Conservation (phyloP, 2,113 vertebrate genomes). For the Sapajus apella region DNA sequence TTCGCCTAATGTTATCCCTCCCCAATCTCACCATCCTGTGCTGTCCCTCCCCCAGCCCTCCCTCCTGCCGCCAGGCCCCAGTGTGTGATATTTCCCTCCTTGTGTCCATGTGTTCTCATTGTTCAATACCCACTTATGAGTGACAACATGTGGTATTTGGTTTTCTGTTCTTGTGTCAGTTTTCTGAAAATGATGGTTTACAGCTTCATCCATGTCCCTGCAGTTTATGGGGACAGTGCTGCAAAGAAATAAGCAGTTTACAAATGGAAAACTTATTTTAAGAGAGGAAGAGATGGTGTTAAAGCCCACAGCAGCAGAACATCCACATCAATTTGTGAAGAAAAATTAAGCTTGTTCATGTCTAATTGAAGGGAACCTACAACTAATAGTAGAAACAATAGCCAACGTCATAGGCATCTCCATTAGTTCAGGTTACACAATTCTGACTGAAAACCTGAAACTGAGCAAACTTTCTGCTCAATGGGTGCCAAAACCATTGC, state of each 20-base stretch:
- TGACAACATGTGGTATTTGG: too few relatives aligned
- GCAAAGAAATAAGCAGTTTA: neutral
- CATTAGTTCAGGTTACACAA: neutral
- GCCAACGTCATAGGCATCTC: neutral
- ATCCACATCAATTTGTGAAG: neutral
- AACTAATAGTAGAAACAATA: neutral
- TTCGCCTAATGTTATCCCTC: too few relatives aligned
- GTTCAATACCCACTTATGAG: too few relatives aligned
- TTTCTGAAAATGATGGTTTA: too few relatives aligned
- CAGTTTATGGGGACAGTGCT: neutral
- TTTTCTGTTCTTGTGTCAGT: too few relatives aligned
- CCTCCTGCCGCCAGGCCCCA: too few relatives aligned
- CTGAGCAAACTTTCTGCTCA: neutral
- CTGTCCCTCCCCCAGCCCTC: too few relatives aligned
- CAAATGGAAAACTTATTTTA: neutral
- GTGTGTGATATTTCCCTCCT: too few relatives aligned
- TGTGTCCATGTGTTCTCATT: too few relatives aligned
- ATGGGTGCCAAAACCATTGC: neutral
- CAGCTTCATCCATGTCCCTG: too few relatives aligned
- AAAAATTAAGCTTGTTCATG: neutral
- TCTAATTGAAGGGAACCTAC: neutral
- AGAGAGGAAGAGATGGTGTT: neutral
- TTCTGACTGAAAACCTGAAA: neutral
- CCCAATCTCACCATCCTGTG: too few relatives aligned
- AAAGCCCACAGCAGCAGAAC: neutral